These are phyloP conservation scores for Penaeus japonicus DNA, from an alignment of 1,140 invertebrate genomes.

Conservation along the genomic window DNA sequence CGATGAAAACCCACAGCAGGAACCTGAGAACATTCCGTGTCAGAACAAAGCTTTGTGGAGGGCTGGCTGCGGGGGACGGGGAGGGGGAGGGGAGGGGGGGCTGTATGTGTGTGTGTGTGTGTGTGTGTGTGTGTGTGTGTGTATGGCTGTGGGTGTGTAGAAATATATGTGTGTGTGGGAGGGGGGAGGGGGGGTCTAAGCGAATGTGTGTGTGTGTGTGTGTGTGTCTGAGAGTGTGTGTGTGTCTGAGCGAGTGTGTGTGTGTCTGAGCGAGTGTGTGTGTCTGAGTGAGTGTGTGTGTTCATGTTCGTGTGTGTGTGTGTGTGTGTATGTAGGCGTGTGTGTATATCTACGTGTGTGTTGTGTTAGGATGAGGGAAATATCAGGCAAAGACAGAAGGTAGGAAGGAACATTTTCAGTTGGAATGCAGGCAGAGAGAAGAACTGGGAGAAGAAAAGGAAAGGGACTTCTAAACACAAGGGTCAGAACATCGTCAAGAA, in stretches of 20 bases:
- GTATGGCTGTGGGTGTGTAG: not conserved
- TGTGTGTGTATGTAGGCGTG: not conserved
- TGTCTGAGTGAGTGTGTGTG: not conserved
- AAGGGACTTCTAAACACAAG: too few species aligned
- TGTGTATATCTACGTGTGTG: not conserved
- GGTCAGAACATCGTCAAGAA: too few species aligned
- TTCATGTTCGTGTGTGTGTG: not conserved
- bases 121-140: not conserved
- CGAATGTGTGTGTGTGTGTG: not conserved
- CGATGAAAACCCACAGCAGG: slow-evolving; percentile 63
- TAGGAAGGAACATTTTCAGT: not conserved
- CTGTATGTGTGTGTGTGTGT: not conserved
- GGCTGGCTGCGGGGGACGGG: not conserved
- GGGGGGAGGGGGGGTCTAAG: too few species aligned
- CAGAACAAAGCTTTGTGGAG: not conserved
- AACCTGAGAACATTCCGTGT: slow-evolving; percentile 60
- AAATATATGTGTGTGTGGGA: not conserved
- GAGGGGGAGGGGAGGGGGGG: not conserved
- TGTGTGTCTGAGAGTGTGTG: not conserved
- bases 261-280: not conserved
- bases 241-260: not conserved
- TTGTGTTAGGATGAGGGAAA: slow-evolving; percentile 16
- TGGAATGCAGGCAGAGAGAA: not conserved
- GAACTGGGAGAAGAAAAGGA: not conserved
- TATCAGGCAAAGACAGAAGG: slow-evolving; percentile 4